Base-by-base conservation (phyloP, 2,888 invertebrate genomes). In the Timandra comae region DNA sequence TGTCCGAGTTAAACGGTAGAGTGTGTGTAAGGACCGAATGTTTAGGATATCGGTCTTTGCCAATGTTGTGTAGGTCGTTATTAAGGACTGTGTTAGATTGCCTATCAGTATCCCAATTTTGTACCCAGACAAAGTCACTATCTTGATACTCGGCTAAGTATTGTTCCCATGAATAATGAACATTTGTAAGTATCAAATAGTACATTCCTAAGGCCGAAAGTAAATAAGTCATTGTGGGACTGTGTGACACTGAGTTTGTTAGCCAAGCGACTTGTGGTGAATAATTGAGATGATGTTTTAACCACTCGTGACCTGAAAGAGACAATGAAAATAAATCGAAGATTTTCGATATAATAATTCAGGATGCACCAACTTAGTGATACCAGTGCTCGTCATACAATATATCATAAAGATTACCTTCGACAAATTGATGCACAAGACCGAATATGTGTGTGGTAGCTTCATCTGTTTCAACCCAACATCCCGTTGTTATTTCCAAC, bases 401-500 rank as follows among this genome's bases (percentile, higher is more conserved):
- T n/a, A n/a, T n/a, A n/a, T n/a, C n/a, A n/a, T n/a, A n/a, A n/a
- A n/a, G n/a, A n/a, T n/a, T n/a, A 93, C 95, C 95, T 88, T 96
- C 95, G 46, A 95, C 92, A 6, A 96, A 84, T 70, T 96, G 96
- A 81, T 97, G 96, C 29, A 97, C 77, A 88, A 97, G 92, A 25
- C 95, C 93, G 69, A 92, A 96, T 27, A 96, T 72, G 70, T 96
- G 93, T 0, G 93, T 90, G 30, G 93, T 94, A 2, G 96, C 96
- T 78, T 97, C 97, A 58, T 97, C 97, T 0, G 96, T 93, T 93
- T 97, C 96, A 2, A 97, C 96, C 96, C 96, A 97, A 5, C 95
- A 94, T 2, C 97, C 97, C 0, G 96, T 96, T 22, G 95, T 93
- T 52, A 97, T 93, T 80, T 97, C 97, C 37, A 97, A 80, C 32